Base-by-base conservation (phyloP, 2,888 invertebrate genomes). In the Notodromas monacha region DNA sequence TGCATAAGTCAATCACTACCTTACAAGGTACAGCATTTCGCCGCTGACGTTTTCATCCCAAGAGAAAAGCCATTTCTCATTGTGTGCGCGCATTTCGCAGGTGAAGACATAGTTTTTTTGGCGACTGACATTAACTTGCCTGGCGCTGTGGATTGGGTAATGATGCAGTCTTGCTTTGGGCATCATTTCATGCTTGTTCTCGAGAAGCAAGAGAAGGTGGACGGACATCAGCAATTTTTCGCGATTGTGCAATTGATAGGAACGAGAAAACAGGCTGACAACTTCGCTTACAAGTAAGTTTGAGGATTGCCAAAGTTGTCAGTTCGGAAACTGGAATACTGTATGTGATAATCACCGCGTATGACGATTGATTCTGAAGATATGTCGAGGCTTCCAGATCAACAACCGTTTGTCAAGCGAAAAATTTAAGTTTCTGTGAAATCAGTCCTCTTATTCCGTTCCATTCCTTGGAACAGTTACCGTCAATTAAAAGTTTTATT, bases 81-180 rank as follows among this genome's bases (percentile, higher is more conserved):
- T 26, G 29, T 3, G 26, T 31, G 14, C 26, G 28, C 21, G 26
- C n/a, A 34, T 34, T 15, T 40, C 41, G 26, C 39, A 64, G 70
- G 73, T 31, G 96, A 99, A 54, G 96, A 99, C 49, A 99, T 99
- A 42, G 96, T 99, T 31, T 99, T 99, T 52, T 56, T 99, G 41
- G 96, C 96, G 2, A 99, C 96, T 26, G 96, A 99, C 51, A 96
- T 99, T 36, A 96, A 92, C 55, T 61, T 99, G 38, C 92, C 92
- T 4, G 96, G 96, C 34, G 92, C 89, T 16, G 89, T 92, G 6
- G 89, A 92, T 51, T 92, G 89, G 89, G 81, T 81, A 3, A 99
- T 99, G 96, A 96, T 99, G 92, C 96, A 99, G 54, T 84, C 84
- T 15, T 99, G 96, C 52, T 99, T 92, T 50, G 84, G 81, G 33